phyloP scores from a whole-genome alignment of 2,113 vertebrate species.

The Sigmodon hispidus region DNA sequence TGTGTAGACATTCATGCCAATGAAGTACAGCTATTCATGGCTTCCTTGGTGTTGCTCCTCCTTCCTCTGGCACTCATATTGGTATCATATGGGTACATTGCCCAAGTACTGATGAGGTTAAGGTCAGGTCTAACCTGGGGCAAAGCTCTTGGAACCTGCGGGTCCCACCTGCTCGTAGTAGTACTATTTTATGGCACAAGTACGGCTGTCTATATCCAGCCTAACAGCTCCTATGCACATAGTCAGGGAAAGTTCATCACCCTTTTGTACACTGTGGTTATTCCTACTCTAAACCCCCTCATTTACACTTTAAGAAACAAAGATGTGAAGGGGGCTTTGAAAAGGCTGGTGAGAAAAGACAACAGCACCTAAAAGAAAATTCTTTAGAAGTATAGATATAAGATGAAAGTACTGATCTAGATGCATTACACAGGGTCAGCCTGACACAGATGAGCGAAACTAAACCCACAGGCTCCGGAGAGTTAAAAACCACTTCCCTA shows the following conservation, averaged over 20 bases:
- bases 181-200: conserved; percentile 62
- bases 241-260: conserved; percentile 64
- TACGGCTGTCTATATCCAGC: conserved; percentile 63
- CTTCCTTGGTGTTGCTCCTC: conserved; percentile 40
- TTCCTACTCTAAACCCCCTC: conserved; percentile 65
- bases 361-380: neutral
- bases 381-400: neutral
- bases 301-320: conserved; percentile 76
- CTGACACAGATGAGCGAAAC: neutral
- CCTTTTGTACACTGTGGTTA: conserved; percentile 65
- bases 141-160: conserved; percentile 66
- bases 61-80: conserved; percentile 62
- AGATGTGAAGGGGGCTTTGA: conserved; percentile 68
- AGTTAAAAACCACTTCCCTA: neutral
- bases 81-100: conserved; percentile 60
- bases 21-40: conserved; percentile 63
- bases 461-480: neutral
- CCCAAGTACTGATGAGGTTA: conserved; percentile 50
- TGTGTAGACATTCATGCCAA: conserved; percentile 62
- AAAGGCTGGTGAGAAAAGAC: conserved; percentile 33
- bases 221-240: conserved; percentile 50
- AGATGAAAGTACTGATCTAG: neutral
- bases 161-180: conserved; percentile 67
- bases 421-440: neutral
- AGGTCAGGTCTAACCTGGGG: conserved; percentile 53